Evolutionary conservation across 1,140 invertebrate species (phyloP), one percentile per base, ranked within the genome.

Genomic region (Dendroctonus valens): DNA sequence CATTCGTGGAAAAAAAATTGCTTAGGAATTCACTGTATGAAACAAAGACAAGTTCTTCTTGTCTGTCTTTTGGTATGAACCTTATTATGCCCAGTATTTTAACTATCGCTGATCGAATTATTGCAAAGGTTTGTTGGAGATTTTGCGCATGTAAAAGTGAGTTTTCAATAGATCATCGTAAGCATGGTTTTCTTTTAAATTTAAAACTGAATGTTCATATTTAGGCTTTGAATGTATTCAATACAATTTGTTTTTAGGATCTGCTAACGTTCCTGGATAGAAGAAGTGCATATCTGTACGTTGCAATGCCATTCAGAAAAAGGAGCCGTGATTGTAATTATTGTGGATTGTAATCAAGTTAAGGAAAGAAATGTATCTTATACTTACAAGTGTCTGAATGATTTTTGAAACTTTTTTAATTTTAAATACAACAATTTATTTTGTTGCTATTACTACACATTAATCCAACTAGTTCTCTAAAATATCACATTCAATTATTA

Each of bases 261-360:
- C 74, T 84, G 3, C 69, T 84, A 48, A 81, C 76, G 57, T 84
- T 83, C 69, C 70, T 84, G 69, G 83, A 84, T 72, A 83, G 79
- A 69, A 83, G n/a, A n/a, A 81, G 73, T 84, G 83, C 69, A 83
- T 84, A 39, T 26, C 9, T 26, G 37, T 57, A 50, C 59, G 57
- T 53, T 50, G 37, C 12, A 59, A 14, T 7, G 8, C 9, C 5
- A 41, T 41, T 41, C 9, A 52, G 12, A 26, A 26, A 49, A 12
- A 26, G 26, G 42, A 15, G 48, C 26, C 14, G 46, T 48, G 46
- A 7, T 55, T 68, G 15, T 38, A 64, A 54, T 44, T 59, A 26
- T 69, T 69, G 11, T 52, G 26, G 26, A 6, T 14, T 14, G 37
- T 12, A 14, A 52, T 52, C 4, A 46, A 26, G 26, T 26, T 26